Evolutionary conservation across 1,140 invertebrate genomes (phyloP).

Genomic region (Metopolophium dirhodum): DNA sequence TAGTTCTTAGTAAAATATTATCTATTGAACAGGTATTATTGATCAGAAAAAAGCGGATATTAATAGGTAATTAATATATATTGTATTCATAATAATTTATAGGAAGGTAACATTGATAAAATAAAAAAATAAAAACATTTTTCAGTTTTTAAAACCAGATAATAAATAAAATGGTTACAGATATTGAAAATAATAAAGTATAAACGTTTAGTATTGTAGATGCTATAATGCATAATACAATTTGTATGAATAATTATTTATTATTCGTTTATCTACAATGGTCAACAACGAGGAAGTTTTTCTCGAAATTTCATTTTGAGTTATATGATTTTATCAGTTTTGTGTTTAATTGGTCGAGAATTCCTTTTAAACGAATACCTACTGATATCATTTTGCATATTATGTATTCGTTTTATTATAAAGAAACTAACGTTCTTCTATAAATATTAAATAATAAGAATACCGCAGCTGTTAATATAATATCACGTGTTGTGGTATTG

Average conservation of each 20-base stretch:
- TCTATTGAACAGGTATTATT: not conserved
- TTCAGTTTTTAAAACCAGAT: not conserved
- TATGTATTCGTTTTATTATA: not conserved
- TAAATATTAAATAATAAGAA: not conserved
- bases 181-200: not conserved
- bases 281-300: not conserved
- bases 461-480: not conserved
- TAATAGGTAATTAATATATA: not conserved
- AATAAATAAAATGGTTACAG: not conserved
- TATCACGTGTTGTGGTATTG: not conserved
- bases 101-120: not conserved
- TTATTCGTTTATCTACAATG: not conserved
- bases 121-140: not conserved
- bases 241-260: not conserved
- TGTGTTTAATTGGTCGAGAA: not conserved
- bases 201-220: not conserved
- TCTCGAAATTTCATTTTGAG: not conserved
- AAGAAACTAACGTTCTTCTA: not conserved
- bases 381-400: not conserved
- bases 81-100: not conserved
- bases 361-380: not conserved
- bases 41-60: not conserved
- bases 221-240: not conserved
- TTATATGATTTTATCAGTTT: not conserved
- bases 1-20: not conserved